These are phyloP conservation scores for Bradypodion ventrale DNA, from an alignment of 2,797 vertebrate species.

Conservation along the genomic window DNA sequence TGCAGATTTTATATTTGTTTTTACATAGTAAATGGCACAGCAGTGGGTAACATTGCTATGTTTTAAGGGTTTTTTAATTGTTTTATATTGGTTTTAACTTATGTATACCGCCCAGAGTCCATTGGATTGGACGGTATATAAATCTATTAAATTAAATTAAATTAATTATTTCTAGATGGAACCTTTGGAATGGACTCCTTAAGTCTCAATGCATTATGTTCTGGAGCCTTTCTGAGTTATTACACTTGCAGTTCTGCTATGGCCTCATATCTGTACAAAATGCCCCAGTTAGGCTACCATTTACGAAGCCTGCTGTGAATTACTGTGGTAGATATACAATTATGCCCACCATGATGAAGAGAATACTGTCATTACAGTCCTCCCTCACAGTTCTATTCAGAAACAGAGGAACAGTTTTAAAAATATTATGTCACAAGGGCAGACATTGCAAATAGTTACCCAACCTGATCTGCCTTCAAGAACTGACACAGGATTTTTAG, in stretches of 20 bases:
- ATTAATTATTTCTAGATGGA: neutral
- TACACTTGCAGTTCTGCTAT: neutral
- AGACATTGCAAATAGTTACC: neutral
- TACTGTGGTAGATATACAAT: neutral
- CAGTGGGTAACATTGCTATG: no score
- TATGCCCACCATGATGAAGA: neutral
- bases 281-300: neutral
- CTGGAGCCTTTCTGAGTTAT: neutral
- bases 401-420: no score
- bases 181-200: neutral
- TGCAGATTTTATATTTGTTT: no score
- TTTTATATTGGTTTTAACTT: no score
- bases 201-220: neutral
- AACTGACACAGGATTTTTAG: neutral
- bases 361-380: neutral
- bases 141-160: no score
- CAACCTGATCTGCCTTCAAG: neutral
- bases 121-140: no score
- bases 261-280: neutral
- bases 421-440: no score
- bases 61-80: no score
- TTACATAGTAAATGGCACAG: no score
- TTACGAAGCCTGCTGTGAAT: neutral
- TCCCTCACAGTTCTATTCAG: neutral
- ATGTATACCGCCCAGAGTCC: no score